Evolutionary conservation across 2,888 invertebrate genomes (phyloP).

Genomic region (Drosophila austrosaltans): DNA sequence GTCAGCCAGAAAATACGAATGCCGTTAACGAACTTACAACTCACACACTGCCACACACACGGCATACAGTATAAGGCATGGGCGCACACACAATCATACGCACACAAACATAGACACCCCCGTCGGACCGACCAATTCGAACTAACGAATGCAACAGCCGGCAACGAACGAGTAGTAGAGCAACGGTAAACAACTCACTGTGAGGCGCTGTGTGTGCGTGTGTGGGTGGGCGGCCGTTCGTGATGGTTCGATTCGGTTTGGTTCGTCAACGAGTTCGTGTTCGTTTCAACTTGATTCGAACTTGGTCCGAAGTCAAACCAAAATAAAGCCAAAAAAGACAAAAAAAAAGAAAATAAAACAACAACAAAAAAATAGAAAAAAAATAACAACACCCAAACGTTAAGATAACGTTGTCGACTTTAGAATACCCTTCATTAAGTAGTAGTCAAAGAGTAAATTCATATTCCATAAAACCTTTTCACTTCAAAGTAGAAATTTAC

Average conservation of each 20-base stretch:
- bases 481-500: too few relatives aligned
- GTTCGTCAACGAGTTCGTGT: constrained; percentile 39
- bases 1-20: constrained; percentile 35
- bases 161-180: constrained; percentile 59
- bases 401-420: constrained; percentile 37
- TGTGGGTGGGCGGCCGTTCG: constrained; percentile 14
- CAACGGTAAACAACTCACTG: constrained; percentile 69
- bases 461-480: too few relatives aligned
- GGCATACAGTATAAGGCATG: constrained; percentile 6
- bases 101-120: constrained; percentile 1
- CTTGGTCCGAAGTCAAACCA: constrained; percentile 68
- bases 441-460: too few relatives aligned
- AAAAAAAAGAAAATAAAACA: constrained; percentile 8
- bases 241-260: constrained; percentile 15
- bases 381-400: constrained; percentile 26
- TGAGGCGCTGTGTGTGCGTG: constrained; percentile 7
- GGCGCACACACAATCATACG: not conserved
- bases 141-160: constrained; percentile 75
- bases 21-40: constrained; percentile 65
- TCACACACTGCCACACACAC: constrained; percentile 26
- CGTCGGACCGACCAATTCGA: constrained; percentile 67
- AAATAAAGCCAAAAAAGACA: constrained; percentile 44
- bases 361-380: constrained; percentile 1
- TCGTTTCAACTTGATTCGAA: constrained; percentile 45
- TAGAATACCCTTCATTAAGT: not conserved